Conservation (phyloP, 2,888 invertebrate genomes). For the Acanthopleura granulata region DNA sequence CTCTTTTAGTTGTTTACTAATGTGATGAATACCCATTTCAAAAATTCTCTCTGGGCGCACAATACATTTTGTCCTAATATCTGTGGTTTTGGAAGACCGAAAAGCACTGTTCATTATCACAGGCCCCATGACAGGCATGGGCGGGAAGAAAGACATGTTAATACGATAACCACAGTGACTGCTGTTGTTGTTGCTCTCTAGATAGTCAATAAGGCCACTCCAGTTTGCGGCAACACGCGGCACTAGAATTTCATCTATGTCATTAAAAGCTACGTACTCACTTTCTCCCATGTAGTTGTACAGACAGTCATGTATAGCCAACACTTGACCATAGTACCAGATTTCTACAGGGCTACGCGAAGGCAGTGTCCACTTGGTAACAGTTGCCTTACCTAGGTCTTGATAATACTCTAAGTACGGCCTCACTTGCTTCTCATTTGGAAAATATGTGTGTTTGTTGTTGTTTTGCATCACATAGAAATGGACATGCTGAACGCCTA, state of each 20-base stretch:
- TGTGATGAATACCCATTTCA: constrained; percentile 29
- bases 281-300: constrained; percentile 39
- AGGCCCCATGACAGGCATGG: neutral
- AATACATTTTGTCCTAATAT: constrained; percentile 23
- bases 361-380: constrained; percentile 40
- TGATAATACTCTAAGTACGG: constrained; percentile 35
- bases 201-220: constrained; percentile 20
- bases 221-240: constrained; percentile 26
- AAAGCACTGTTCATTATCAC: constrained; percentile 25
- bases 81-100: constrained; percentile 17
- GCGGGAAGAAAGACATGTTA: constrained; percentile 20
- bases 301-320: constrained; percentile 50
- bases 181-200: constrained; percentile 8
- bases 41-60: constrained; percentile 26
- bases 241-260: constrained; percentile 48
- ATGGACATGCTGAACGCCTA: constrained; percentile 39
- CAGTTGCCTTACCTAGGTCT: constrained; percentile 27
- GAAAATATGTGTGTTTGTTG: constrained; percentile 6
- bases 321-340: constrained; percentile 47
- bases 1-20: constrained; percentile 17
- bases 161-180: constrained; percentile 26
- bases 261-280: constrained; percentile 40
- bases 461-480: constrained; percentile 33
- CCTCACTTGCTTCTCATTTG: constrained; percentile 22
- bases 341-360: constrained; percentile 26